Percentiles rank a stretch among this genome's conserved stretches.
phyloP scores from a whole-genome alignment of 2,797 vertebrate genomes.

The Amphiprion clarkii region DNA sequence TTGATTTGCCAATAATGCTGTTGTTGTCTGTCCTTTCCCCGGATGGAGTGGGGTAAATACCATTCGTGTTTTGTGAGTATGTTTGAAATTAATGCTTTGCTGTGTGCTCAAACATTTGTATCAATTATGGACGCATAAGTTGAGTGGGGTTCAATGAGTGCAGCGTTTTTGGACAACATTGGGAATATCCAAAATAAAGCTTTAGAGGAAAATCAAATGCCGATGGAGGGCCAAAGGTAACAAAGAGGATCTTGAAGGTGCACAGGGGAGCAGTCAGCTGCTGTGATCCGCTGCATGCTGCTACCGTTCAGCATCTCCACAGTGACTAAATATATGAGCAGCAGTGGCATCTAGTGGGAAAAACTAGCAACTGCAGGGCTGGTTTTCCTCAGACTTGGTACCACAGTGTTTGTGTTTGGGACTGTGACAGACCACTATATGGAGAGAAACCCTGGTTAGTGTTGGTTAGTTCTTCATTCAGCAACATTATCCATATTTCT shows the following conservation, averaged over 20 bases:
- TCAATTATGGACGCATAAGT: neutral
- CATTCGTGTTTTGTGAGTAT: neutral
- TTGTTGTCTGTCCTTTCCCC: neutral
- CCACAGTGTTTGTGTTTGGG: too few species aligned
- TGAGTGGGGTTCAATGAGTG: neutral
- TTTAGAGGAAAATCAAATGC: conserved; percentile 7
- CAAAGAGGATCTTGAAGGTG: conserved; percentile 24
- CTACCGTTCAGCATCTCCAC: conserved; percentile 29
- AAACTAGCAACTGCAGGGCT: neutral
- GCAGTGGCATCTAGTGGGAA: conserved; percentile 68
- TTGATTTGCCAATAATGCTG: neutral
- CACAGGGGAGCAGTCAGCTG: conserved; percentile 33
- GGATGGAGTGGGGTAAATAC: neutral
- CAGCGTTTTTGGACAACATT: neutral
- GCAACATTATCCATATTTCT: too few species aligned
- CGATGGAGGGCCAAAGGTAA: conserved; percentile 25
- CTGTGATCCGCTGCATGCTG: conserved; percentile 29
- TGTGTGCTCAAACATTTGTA: neutral
- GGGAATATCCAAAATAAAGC: conserved; percentile 10
- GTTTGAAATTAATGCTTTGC: neutral
- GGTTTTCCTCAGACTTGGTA: neutral
- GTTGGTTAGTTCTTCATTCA: too few species aligned
- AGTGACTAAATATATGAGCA: conserved; percentile 36
- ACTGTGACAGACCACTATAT: too few species aligned
- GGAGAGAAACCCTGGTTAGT: too few species aligned